Conservation (phyloP, 2,113 vertebrate species). For the Psilopogon haemacephalus region DNA sequence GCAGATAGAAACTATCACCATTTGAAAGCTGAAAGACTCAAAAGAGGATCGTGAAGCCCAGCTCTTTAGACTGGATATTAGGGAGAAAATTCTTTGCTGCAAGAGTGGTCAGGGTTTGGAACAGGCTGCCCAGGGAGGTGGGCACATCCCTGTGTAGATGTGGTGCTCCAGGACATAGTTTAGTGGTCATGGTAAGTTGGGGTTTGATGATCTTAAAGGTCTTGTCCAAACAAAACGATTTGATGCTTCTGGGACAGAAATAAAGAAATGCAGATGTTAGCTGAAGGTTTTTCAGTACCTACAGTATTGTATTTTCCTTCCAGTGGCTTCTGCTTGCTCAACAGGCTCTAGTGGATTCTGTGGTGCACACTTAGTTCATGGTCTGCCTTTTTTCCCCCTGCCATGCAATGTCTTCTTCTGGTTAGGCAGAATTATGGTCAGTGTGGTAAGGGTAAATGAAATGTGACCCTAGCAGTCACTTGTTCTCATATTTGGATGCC, state of each 20-base stretch:
- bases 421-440: constrained; percentile 21
- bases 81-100: too few relatives aligned
- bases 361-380: not conserved
- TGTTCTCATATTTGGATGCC: not conserved
- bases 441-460: constrained; percentile 29
- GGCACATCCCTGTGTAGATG: too few relatives aligned
- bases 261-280: not conserved
- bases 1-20: constrained; percentile 48
- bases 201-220: too few relatives aligned
- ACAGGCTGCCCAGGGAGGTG: too few relatives aligned
- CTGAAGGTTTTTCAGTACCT: constrained; percentile 16
- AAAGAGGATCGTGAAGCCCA: constrained; percentile 53
- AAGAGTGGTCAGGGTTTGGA: too few relatives aligned
- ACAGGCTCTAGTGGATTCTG: not conserved
- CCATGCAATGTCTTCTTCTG: constrained; percentile 39
- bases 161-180: too few relatives aligned
- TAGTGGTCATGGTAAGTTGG: too few relatives aligned
- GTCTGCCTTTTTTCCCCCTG: constrained; percentile 44
- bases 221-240: too few relatives aligned
- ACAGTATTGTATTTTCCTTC: constrained; percentile 4
- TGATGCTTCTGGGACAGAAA: not conserved
- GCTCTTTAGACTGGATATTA: too few relatives aligned
- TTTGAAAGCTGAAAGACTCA: constrained; percentile 72
- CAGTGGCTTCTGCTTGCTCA: constrained; percentile 51
- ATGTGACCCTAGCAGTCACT: constrained; percentile 38